Evolutionary conservation across 2,888 invertebrate genomes (phyloP).

Genomic region (Mimachlamys varia): DNA sequence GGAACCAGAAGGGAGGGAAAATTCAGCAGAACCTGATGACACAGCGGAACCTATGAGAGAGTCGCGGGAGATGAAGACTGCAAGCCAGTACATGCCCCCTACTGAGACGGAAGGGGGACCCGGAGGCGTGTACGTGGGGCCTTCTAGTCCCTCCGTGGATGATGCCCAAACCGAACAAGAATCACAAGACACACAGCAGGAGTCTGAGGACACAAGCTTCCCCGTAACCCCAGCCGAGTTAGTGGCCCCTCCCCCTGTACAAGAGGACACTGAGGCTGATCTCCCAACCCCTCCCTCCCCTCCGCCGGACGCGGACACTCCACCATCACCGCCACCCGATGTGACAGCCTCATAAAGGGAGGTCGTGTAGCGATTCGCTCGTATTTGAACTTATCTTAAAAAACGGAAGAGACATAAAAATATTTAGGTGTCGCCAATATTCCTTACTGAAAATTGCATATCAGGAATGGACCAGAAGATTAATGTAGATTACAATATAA

Average conservation of each 20-base stretch:
- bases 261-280: background rate
- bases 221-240: background rate
- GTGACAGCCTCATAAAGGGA: background rate
- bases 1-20: background rate
- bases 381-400: no score
- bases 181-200: background rate
- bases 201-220: background rate
- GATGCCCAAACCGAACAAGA: background rate
- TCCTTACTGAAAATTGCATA: no score
- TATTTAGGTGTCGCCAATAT: no score
- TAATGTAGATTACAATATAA: no score
- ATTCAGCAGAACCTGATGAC: background rate
- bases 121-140: constrained; percentile 43
- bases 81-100: constrained; percentile 40
- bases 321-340: background rate
- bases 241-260: no score
- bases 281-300: background rate
- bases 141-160: background rate
- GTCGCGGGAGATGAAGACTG: constrained; percentile 36
- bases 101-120: constrained; percentile 40
- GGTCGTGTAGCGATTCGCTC: no score
- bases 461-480: no score
- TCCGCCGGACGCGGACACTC: background rate
- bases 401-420: no score
- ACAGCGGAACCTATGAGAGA: background rate